A percentile compares a stretch with the other conserved stretches of the same genome.
Conservation (phyloP, 1,140 invertebrate genomes). For the Antheraea pernyi region DNA sequence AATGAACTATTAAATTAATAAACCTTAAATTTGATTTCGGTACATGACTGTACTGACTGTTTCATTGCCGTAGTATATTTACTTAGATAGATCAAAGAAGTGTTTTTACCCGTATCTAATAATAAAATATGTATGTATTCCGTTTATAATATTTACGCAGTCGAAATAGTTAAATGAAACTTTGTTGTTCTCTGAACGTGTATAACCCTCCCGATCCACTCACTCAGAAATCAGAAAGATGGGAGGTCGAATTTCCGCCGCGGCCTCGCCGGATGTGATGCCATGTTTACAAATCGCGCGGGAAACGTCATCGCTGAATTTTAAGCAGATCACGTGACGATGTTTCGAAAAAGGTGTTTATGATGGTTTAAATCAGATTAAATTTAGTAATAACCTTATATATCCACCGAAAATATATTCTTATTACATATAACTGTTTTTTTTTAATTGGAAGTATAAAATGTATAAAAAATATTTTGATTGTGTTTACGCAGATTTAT, state of each 20-base stretch:
- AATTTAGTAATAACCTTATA: neutral
- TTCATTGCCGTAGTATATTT: too few relatives aligned
- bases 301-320: constrained; percentile 63
- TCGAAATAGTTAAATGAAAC: neutral
- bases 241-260: constrained; percentile 68
- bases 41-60: too few relatives aligned
- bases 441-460: too few relatives aligned
- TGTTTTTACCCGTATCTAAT: too few relatives aligned
- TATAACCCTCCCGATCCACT: neutral
- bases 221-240: constrained; percentile 2
- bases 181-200: constrained; percentile 5
- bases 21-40: too few relatives aligned
- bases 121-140: neutral
- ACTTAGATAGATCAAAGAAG: too few relatives aligned
- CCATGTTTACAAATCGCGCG: constrained; percentile 75
- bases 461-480: too few relatives aligned
- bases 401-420: neutral
- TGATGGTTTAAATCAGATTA: neutral
- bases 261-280: constrained; percentile 66
- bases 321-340: constrained; percentile 59
- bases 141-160: neutral
- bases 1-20: too few relatives aligned
- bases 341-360: constrained; percentile 18
- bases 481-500: too few relatives aligned
- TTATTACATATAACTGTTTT: neutral